Evolutionary conservation across 2,888 invertebrate genomes (phyloP).

Genomic region (Laspeyria flexula): DNA sequence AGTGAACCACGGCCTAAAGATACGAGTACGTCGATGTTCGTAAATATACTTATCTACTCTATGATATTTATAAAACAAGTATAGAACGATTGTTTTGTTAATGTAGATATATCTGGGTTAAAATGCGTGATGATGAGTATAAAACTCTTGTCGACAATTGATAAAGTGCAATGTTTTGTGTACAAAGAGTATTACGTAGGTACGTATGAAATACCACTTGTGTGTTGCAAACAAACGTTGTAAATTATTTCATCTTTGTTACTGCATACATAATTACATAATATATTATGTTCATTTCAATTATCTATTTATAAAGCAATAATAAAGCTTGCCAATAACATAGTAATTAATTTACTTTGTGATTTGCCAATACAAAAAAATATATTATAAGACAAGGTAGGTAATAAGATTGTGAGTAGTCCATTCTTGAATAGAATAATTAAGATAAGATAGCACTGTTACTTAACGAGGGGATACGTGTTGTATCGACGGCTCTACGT

Average conservation of each 20-base stretch:
- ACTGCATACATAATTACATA: no score
- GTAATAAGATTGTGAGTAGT: constrained; percentile 4
- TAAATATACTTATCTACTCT: no score
- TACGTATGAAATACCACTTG: no score
- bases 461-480: constrained; percentile 6
- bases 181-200: neutral
- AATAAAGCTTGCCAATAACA: neutral
- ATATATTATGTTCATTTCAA: no score
- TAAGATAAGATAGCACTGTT: constrained; percentile 17
- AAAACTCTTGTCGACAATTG: neutral
- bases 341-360: neutral
- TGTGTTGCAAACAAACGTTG: no score
- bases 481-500: neutral
- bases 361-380: neutral
- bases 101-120: neutral
- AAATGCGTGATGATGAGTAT: neutral
- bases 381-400: neutral
- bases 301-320: no score
- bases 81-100: no score
- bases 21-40: no score
- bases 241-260: no score
- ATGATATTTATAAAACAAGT: no score
- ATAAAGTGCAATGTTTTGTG: neutral
- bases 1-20: no score
- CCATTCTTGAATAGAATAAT: constrained; percentile 12